phyloP scores from a whole-genome alignment of 2,113 vertebrate species.

The Fulmarus glacialis region DNA sequence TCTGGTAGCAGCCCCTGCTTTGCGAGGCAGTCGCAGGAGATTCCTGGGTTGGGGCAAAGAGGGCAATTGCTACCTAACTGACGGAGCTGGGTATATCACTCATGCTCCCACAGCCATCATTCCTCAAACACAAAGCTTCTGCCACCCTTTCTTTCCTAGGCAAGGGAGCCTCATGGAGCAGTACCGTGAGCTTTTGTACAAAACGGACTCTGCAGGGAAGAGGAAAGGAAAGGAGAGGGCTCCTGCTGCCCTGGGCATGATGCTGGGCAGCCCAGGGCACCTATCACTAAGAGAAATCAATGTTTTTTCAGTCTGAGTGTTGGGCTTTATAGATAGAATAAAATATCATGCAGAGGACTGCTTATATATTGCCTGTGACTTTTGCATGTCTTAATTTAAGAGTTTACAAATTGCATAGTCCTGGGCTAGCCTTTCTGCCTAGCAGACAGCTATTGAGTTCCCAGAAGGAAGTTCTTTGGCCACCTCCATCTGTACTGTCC shows the following conservation, averaged over 20 bases:
- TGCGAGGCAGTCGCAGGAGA: neutral
- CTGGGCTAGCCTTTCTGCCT: neutral
- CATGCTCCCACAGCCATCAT: neutral
- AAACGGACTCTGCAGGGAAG: neutral
- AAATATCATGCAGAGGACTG: neutral
- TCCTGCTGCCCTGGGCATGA: neutral
- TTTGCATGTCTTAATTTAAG: neutral
- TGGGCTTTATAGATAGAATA: neutral
- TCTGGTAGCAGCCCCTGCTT: neutral
- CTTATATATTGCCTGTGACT: neutral
- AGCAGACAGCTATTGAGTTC: neutral
- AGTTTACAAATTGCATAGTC: neutral
- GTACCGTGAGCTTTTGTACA: neutral
- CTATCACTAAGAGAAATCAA: neutral
- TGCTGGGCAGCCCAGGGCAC: neutral
- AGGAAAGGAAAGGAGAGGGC: neutral
- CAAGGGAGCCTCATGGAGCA: neutral
- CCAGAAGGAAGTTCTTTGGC: neutral
- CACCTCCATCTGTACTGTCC: neutral
- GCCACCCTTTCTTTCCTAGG: neutral
- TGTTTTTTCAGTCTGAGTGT: neutral
- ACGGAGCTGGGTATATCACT: neutral
- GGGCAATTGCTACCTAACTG: neutral
- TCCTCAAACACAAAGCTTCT: neutral
- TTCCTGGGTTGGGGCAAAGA: neutral